These are phyloP conservation scores for Oryzaephilus surinamensis DNA, from an alignment of 1,140 invertebrate species.

Conservation along the genomic window DNA sequence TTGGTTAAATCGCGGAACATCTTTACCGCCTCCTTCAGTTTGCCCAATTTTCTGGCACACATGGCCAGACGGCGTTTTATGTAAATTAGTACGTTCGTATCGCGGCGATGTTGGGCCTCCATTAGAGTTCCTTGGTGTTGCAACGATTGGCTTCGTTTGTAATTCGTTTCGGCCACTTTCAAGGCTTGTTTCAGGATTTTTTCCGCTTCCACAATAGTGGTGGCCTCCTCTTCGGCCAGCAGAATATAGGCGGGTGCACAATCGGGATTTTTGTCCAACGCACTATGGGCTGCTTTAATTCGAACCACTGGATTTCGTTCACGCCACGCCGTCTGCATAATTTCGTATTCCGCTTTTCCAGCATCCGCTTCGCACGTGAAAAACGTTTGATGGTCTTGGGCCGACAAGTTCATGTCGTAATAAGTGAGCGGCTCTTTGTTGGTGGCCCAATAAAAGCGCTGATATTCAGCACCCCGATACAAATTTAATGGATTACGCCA, in stretches of 20 bases:
- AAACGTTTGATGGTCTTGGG: slow-evolving; percentile 98
- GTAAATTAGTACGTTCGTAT: slow-evolving; percentile 93
- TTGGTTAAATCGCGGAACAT: slow-evolving; percentile 96
- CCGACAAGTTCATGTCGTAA: slow-evolving; percentile 98
- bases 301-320: slow-evolving; percentile 86
- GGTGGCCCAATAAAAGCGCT: slow-evolving; percentile 81
- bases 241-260: slow-evolving; percentile 94
- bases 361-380: slow-evolving; percentile 89
- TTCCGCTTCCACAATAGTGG: slow-evolving; percentile 82
- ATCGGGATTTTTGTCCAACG: slow-evolving; percentile 82
- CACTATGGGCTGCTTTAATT: slow-evolving; percentile 86
- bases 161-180: slow-evolving; percentile 80
- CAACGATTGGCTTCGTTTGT: slow-evolving; percentile 67
- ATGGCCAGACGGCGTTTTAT: slow-evolving; percentile 89
- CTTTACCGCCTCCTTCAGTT: slow-evolving; percentile 90
- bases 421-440: slow-evolving; percentile 94
- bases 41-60: slow-evolving; percentile 90
- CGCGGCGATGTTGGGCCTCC: slow-evolving; percentile 76
- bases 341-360: slow-evolving; percentile 84
- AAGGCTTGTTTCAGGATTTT: slow-evolving; percentile 79
- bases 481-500: slow-evolving; percentile 96
- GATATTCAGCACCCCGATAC: slow-evolving; percentile 93
- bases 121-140: slow-evolving; percentile 61
- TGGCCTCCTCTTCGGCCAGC: slow-evolving; percentile 92
- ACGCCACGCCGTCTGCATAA: slow-evolving; percentile 96